Base-by-base conservation (phyloP, 2,113 vertebrate species). In the Plectropomus leopardus region DNA sequence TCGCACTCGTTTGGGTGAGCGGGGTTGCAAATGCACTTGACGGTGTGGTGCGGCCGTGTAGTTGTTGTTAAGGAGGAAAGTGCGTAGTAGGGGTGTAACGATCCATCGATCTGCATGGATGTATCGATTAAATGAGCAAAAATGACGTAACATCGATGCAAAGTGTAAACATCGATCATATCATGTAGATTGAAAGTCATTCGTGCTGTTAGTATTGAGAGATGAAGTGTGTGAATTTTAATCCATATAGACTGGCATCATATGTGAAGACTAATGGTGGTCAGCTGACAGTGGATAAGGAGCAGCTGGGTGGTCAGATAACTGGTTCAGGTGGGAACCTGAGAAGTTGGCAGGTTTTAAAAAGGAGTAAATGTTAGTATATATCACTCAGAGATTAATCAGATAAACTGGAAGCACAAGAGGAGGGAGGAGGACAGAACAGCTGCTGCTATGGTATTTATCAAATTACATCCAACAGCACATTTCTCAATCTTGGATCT, bases 181-280 rank as follows among this genome's bases (percentile, higher is more conserved):
- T n/a, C n/a, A n/a, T n/a, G n/a, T n/a, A n/a, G n/a, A n/a, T n/a
- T n/a, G n/a, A 48, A 76, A 28, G 17, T 40, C 57, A 45, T 16
- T 72, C 45, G 67, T 51, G 53, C 65, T 32, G 34, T 14, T 32
- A 73, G 55, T 54, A 69, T 54, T 21, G 16, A 21, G 9, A 36
- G 9, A 53, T 1, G 4, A 7, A 24, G 16, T 26, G 28, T 7
- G 16, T 40, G 50, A 30, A 47, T 50, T 48, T 48, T 24, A 48
- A 48, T 48, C 21, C 21, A 59, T 4, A 14, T 2, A 36, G 21
- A 26, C 15, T 24, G 10, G 6, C 17, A 51, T 34, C 11, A 6
- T 36, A n/a, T 3, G 28, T 15, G 44, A 42, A 9, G n/a, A 36
- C 36, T 44, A 3, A 21, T 60, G 2, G 14, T 17, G 24, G 14